phyloP scores from a whole-genome alignment of 1,140 invertebrate genomes.

The Drosophila novamexicana region DNA sequence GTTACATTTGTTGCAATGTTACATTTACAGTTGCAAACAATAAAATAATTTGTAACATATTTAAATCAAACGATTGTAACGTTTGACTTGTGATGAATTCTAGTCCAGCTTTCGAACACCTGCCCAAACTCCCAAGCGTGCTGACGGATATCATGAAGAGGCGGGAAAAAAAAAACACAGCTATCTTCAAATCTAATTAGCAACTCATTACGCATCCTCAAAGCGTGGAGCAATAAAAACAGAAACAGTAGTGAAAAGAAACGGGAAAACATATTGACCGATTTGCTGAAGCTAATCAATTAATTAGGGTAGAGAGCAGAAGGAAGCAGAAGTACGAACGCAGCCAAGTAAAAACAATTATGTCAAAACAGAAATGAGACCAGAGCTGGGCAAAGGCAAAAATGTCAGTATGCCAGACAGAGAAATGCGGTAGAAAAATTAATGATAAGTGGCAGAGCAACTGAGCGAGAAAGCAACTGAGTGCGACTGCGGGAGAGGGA shows the following conservation, averaged over 20 bases:
- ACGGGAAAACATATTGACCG: conserved; percentile 75
- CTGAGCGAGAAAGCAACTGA: not conserved
- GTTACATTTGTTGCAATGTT: too few relatives aligned
- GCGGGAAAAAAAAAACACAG: conserved; percentile 40
- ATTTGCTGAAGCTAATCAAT: conserved; percentile 83
- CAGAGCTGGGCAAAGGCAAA: conserved; percentile 46
- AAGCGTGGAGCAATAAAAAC: conserved; percentile 49
- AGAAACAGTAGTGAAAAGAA: conserved; percentile 17
- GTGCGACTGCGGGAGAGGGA: not conserved
- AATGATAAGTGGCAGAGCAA: conserved; percentile 74
- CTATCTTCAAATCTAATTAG: conserved; percentile 80
- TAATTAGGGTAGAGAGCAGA: conserved; percentile 62
- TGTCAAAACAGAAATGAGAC: conserved; percentile 66
- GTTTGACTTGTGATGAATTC: conserved; percentile 17
- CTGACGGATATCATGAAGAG: conserved; percentile 12
- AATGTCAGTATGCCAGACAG: conserved; percentile 79
- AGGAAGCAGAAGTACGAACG: conserved; percentile 11
- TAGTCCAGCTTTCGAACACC: conserved; percentile 14
- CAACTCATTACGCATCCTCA: conserved; percentile 72
- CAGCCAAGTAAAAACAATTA: conserved; percentile 72
- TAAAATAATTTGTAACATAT: too few relatives aligned
- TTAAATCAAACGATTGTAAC: not conserved
- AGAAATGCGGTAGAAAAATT: conserved; percentile 77
- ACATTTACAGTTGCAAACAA: not conserved
- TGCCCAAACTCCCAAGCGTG: conserved; percentile 40